Conservation (phyloP, 2,797 vertebrate species). For the Balearica regulorum region DNA sequence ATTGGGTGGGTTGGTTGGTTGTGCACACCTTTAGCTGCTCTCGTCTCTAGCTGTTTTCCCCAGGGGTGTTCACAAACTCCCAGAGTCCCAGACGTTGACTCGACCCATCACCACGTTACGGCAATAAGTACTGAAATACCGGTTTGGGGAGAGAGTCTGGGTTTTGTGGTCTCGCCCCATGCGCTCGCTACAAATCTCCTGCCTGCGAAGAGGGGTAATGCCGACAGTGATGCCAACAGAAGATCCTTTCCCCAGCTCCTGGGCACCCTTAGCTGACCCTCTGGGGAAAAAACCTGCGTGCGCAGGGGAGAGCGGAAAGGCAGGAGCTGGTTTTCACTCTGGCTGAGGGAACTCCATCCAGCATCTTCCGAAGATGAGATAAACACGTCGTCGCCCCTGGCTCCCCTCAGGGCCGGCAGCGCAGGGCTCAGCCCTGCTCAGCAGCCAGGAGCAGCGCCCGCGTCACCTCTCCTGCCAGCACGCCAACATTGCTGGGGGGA, state of each 20-base stretch:
- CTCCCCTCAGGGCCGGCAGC: not conserved
- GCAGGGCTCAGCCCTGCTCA: not conserved
- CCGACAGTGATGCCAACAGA: not conserved
- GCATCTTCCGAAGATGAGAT: not conserved
- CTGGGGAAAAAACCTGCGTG: not conserved
- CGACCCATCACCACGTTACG: not conserved
- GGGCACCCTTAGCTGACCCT: not conserved
- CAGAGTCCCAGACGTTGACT: rapidly evolving
- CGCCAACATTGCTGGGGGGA: not conserved
- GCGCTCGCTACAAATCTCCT: not conserved
- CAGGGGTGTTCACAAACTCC: not conserved
- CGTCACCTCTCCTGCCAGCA: not conserved
- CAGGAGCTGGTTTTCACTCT: not conserved
- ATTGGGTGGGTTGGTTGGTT: not conserved
- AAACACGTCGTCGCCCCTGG: not conserved
- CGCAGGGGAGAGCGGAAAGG: not conserved
- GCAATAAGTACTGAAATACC: not conserved
- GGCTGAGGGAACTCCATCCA: not conserved
- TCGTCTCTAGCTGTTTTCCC: not conserved
- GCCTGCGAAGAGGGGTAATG: rapidly evolving
- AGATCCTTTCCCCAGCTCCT: not conserved
- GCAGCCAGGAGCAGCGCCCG: too few species aligned
- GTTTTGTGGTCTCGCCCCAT: not conserved
- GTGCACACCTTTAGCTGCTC: not conserved
- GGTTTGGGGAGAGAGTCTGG: not conserved